Conservation (phyloP, 2,113 vertebrate species). For the Taxidea taxus region DNA sequence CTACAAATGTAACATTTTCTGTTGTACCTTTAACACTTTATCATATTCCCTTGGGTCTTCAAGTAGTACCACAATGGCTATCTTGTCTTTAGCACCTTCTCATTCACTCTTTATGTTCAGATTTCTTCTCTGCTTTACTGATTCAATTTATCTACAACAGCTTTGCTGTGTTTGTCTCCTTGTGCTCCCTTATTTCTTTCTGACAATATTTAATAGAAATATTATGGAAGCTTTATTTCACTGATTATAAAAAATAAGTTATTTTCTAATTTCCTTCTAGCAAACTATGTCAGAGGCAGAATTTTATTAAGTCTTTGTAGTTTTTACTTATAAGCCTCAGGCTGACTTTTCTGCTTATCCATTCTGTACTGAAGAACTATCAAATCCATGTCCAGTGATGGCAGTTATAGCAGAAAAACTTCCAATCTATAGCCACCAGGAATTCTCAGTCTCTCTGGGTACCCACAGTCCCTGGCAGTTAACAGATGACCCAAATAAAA, state of each 20-base stretch:
- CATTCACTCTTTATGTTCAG: background rate
- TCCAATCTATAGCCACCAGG: background rate
- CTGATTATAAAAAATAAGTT: background rate
- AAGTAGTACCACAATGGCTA: background rate
- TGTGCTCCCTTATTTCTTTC: background rate
- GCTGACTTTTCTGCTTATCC: background rate
- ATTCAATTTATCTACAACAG: background rate
- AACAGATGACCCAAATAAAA: background rate
- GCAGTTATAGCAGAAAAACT: background rate
- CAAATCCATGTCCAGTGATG: background rate
- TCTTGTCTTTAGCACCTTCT: background rate
- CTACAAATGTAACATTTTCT: background rate
- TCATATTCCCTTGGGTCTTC: background rate
- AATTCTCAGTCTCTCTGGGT: background rate
- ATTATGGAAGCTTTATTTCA: background rate
- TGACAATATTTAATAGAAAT: conserved; percentile 11
- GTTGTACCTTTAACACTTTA: background rate
- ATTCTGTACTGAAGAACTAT: background rate
- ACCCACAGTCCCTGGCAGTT: background rate
- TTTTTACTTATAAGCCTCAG: background rate
- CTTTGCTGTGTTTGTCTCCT: background rate
- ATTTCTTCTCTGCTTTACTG: background rate
- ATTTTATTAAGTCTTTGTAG: background rate
- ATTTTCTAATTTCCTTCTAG: background rate
- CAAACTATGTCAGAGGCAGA: background rate